Conservation (phyloP, 2,888 invertebrate genomes). For the Chouioia cunea region DNA sequence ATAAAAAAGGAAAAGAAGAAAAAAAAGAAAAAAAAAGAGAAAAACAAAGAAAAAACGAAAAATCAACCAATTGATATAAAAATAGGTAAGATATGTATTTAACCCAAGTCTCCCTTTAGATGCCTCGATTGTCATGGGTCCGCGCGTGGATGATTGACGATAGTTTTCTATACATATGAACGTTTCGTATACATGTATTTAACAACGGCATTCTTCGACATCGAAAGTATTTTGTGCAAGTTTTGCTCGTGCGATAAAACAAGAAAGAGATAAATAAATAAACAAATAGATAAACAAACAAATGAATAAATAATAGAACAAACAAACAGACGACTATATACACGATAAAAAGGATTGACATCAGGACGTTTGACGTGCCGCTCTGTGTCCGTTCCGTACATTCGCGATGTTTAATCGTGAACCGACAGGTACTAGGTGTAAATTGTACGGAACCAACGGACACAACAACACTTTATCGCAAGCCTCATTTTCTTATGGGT, state of each 20-base stretch:
- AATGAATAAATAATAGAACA: constrained; percentile 10
- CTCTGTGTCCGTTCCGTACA: constrained; percentile 10
- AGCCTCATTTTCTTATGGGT: constrained; percentile 30
- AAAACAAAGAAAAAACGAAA: too few relatives aligned
- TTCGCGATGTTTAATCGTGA: neutral
- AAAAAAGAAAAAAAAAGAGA: neutral
- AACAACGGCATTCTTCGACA: neutral
- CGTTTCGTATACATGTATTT: constrained; percentile 18
- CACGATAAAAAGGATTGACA: constrained; percentile 3
- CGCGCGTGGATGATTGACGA: constrained; percentile 17
- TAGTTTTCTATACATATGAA: constrained; percentile 31
- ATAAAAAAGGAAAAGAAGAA: constrained; percentile 5
- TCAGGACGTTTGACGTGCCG: constrained; percentile 19
- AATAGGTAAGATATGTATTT: too few relatives aligned
- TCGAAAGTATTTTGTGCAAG: neutral
- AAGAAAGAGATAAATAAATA: constrained; percentile 8
- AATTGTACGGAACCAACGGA: neutral
- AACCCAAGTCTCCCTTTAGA: neutral
- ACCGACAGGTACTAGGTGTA: neutral
- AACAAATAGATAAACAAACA: neutral
- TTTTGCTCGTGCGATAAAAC: too few relatives aligned
- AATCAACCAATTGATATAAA: too few relatives aligned
- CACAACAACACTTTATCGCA: constrained; percentile 6
- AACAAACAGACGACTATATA: neutral
- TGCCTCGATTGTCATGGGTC: constrained; percentile 11